phyloP scores from a whole-genome alignment of 2,888 invertebrate species.

The Heliconius cydno region DNA sequence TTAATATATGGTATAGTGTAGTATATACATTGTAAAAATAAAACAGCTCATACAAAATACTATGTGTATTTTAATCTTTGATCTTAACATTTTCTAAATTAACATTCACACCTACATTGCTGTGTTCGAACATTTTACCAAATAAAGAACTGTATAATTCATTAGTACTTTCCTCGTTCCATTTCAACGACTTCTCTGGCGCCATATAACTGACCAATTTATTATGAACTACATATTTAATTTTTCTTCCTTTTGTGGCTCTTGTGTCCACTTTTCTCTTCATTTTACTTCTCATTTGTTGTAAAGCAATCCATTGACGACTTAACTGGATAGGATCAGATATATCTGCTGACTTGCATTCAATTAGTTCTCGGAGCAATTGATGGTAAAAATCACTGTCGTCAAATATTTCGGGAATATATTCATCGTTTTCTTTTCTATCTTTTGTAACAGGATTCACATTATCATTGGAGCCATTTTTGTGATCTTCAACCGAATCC shows the following conservation, averaged over 20 bases:
- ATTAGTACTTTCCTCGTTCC: conserved; percentile 91
- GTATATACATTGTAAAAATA: not conserved
- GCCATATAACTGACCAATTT: conserved; percentile 96
- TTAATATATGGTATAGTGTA: not conserved
- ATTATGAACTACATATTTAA: conserved; percentile 92
- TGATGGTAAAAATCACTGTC: conserved; percentile 99
- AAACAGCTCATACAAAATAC: conserved; percentile 2
- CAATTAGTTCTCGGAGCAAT: conserved; percentile 94
- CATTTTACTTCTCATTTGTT: conserved; percentile 95
- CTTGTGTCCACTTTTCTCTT: conserved; percentile 96
- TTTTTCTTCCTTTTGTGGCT: conserved; percentile 96
- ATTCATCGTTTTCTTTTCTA: conserved; percentile 82
- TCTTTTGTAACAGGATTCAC: conserved; percentile 56
- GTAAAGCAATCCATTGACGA: conserved; percentile 95
- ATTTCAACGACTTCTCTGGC: conserved; percentile 86
- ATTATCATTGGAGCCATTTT: conserved; percentile 54
- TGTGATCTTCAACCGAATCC: conserved; percentile 49
- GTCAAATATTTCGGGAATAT: conserved; percentile 94
- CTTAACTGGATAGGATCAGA: conserved; percentile 93
- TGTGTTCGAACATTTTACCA: conserved; percentile 84
- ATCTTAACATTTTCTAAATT: conserved; percentile 61
- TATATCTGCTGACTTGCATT: conserved; percentile 92
- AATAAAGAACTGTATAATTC: conserved; percentile 93
- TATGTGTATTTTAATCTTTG: conserved; percentile 26
- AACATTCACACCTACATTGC: conserved; percentile 70